Evolutionary conservation across 2,888 invertebrate genomes (phyloP).

Genomic region (Calameuta idolon): DNA sequence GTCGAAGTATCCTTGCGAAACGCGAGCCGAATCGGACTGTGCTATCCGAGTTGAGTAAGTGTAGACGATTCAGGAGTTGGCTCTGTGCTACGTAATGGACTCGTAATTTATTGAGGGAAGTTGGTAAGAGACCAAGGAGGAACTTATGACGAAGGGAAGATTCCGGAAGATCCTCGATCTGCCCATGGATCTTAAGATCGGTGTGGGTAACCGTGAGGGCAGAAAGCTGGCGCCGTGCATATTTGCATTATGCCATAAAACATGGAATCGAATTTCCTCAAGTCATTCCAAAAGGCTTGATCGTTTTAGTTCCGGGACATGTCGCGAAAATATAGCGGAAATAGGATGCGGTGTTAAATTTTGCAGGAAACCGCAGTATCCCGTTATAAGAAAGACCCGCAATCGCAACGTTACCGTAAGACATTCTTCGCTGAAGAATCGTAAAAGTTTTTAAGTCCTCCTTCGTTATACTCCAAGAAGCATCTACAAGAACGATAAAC

Average conservation of each 20-base stretch:
- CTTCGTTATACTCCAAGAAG: neutral
- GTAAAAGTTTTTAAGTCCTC: neutral
- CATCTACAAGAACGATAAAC: neutral
- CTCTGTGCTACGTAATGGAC: neutral
- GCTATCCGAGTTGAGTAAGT: neutral
- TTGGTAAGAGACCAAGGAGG: neutral
- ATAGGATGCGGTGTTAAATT: neutral
- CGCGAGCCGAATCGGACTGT: conserved; percentile 2
- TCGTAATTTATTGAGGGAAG: neutral
- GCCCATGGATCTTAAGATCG: neutral
- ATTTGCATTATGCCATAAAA: conserved; percentile 32
- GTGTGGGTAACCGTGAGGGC: neutral
- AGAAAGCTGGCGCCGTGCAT: conserved; percentile 30
- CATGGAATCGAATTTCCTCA: conserved; percentile 19
- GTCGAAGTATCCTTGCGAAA: conserved; percentile 11
- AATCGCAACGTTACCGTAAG: neutral
- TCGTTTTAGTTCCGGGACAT: neutral
- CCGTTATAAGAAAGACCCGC: neutral
- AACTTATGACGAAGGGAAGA: neutral
- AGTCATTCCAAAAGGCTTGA: neutral
- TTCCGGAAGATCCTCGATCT: neutral
- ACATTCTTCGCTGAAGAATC: neutral
- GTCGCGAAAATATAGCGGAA: neutral
- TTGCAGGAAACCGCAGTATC: neutral
- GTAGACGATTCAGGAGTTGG: neutral